A percentile compares a stretch with the other conserved stretches of the same genome.
phyloP scores from a whole-genome alignment of 1,140 invertebrate species.

The Aphaenogaster rudis region DNA sequence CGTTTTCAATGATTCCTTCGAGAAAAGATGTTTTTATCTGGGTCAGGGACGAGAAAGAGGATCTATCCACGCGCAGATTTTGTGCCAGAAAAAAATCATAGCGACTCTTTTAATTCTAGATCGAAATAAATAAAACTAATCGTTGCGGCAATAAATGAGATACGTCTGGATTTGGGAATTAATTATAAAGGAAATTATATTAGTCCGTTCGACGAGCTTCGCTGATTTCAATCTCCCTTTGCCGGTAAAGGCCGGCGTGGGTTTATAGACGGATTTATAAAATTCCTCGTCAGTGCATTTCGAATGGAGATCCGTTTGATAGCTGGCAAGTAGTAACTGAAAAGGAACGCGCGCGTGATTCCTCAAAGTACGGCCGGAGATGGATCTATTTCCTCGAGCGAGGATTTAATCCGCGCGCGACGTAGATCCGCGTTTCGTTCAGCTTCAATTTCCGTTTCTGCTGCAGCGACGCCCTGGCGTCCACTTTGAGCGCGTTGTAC shows the following conservation, averaged over 20 bases:
- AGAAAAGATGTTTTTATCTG: slow-evolving; percentile 27
- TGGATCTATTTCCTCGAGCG: slow-evolving; percentile 63
- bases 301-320: slow-evolving; percentile 29
- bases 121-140: not conserved
- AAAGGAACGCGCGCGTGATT: slow-evolving; percentile 17
- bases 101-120: not conserved
- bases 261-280: slow-evolving; percentile 26
- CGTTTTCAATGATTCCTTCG: slow-evolving; percentile 42
- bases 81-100: not conserved
- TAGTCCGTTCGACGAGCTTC: not conserved
- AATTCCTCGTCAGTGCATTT: not conserved
- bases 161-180: not conserved
- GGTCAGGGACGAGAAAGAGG: not conserved
- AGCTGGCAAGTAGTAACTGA: slow-evolving; percentile 16
- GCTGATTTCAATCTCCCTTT: not conserved
- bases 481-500: slow-evolving; percentile 96
- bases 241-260: not conserved
- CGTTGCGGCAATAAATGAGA: not conserved
- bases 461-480: slow-evolving; percentile 93
- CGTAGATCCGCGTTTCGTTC: slow-evolving; percentile 36
- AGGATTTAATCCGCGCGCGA: slow-evolving; percentile 44
- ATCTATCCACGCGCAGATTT: not conserved
- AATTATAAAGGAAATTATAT: not conserved
- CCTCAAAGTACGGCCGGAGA: slow-evolving; percentile 60
- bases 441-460: slow-evolving; percentile 76